Percentiles rank a stretch among this genome's conserved stretches.
These are phyloP conservation scores for Drosophila sp. DNA, from an alignment of 1,140 invertebrate genomes.

Conservation along the genomic window DNA sequence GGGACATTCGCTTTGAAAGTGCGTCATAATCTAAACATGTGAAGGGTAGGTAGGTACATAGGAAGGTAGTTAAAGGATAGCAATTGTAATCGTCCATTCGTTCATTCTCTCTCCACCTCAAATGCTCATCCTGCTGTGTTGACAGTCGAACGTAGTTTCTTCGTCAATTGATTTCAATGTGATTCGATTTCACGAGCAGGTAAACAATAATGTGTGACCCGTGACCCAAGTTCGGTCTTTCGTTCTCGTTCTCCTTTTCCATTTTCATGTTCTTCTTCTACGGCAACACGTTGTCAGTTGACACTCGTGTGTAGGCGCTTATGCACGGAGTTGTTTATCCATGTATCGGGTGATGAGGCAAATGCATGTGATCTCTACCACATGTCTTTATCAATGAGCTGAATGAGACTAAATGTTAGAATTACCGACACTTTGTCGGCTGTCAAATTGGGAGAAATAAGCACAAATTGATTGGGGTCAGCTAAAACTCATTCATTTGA, in stretches of 20 bases:
- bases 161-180: conserved; percentile 21
- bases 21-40: conserved; percentile 40
- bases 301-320: conserved; percentile 11
- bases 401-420: neutral
- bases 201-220: conserved; percentile 7
- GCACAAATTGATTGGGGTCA: too few relatives aligned
- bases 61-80: neutral
- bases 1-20: conserved; percentile 22
- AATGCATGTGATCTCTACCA: conserved; percentile 2
- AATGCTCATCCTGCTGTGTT: neutral
- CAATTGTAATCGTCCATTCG: neutral
- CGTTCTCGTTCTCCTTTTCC: neutral
- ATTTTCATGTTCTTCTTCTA: neutral
- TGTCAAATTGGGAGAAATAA: neutral
- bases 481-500: too few relatives aligned
- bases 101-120: neutral
- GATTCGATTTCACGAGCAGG: conserved; percentile 15
- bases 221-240: neutral
- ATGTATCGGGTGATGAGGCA: neutral
- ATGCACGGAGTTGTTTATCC: neutral
- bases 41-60: neutral
- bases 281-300: neutral
- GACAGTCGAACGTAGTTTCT: conserved; percentile 8
- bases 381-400: conserved; percentile 3
- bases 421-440: conserved; percentile 5